Percentiles rank a stretch among this genome's conserved stretches.
phyloP scores from a whole-genome alignment of 1,140 invertebrate species.

The Drosophila prosaltans region DNA sequence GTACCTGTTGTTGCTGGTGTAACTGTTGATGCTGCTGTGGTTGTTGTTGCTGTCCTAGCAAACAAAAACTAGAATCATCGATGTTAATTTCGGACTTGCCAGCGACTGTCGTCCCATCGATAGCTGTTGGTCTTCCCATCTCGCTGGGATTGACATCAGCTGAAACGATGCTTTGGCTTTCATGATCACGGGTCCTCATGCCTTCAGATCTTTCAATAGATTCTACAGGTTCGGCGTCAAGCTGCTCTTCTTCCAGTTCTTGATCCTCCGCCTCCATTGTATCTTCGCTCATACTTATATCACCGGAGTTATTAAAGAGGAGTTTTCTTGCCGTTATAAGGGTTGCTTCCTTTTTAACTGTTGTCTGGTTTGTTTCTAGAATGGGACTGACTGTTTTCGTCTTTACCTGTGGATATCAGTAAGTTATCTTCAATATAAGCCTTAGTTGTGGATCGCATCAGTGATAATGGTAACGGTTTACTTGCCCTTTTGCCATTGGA shows the following conservation, averaged over 20 bases:
- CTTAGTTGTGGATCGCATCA: background rate
- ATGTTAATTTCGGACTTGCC: constrained; percentile 43
- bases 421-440: background rate
- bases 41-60: constrained; percentile 41
- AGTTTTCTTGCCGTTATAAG: constrained; percentile 28
- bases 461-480: background rate
- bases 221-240: constrained; percentile 3
- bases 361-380: background rate
- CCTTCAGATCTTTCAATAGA: background rate
- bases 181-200: background rate
- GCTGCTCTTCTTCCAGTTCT: background rate
- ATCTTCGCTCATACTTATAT: constrained; percentile 53
- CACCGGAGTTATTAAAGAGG: constrained; percentile 25
- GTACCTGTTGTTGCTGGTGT: constrained; percentile 24
- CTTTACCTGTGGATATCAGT: background rate
- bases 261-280: constrained; percentile 34
- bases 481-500: constrained; percentile 60
- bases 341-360: constrained; percentile 32
- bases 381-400: background rate
- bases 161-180: background rate
- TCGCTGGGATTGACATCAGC: background rate
- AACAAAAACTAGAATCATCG: constrained; percentile 45
- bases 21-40: constrained; percentile 21
- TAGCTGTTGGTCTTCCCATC: background rate
- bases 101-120: background rate